A percentile compares a stretch with the other conserved stretches of the same genome.
Evolutionary conservation across 2,797 vertebrate species (phyloP).

Genomic region (Bryconaethiops microstoma): DNA sequence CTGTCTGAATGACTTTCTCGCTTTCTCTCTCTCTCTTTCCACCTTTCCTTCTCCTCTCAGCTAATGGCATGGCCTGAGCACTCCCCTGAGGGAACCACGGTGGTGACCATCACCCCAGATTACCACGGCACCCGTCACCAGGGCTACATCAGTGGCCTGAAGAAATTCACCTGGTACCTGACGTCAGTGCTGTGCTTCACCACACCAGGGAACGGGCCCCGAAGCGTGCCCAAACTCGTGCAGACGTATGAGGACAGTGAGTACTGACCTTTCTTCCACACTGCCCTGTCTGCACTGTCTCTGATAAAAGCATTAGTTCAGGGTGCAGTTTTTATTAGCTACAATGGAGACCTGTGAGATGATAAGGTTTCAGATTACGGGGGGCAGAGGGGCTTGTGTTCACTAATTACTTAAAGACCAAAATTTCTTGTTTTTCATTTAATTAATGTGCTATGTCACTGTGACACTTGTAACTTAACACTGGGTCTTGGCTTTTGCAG

Average conservation of each 20-base stretch:
- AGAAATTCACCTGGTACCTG: slow-evolving; percentile 89
- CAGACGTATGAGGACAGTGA: slow-evolving; percentile 92
- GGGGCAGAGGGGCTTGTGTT: slow-evolving; percentile 1
- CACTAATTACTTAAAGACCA: slow-evolving; percentile 40
- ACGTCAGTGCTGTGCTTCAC: slow-evolving; percentile 92
- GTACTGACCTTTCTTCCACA: slow-evolving; percentile 61
- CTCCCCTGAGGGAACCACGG: slow-evolving; percentile 74
- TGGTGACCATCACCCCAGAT: slow-evolving; percentile 90
- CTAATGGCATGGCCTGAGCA: slow-evolving; percentile 87
- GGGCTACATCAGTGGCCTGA: slow-evolving; percentile 84
- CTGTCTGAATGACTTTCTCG: slow-evolving; percentile 2
- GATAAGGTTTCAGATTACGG: not conserved
- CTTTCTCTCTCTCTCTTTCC: slow-evolving; percentile 1
- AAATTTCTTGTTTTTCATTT: slow-evolving; percentile 33
- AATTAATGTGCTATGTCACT: slow-evolving; percentile 38
- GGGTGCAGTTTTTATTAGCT: not conserved
- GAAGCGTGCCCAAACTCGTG: slow-evolving; percentile 82
- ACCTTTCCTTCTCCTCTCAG: slow-evolving; percentile 61
- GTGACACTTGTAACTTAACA: slow-evolving; percentile 25
- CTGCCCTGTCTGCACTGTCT: too few relatives aligned
- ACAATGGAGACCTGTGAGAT: not conserved
- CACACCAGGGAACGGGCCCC: slow-evolving; percentile 90
- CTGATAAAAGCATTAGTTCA: not conserved
- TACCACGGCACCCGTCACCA: slow-evolving; percentile 89
- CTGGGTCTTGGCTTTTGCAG: slow-evolving; percentile 34